Percentiles rank a stretch among this genome's conserved stretches.
phyloP scores from a whole-genome alignment of 2,888 invertebrate species.

The Apoda limacodes region DNA sequence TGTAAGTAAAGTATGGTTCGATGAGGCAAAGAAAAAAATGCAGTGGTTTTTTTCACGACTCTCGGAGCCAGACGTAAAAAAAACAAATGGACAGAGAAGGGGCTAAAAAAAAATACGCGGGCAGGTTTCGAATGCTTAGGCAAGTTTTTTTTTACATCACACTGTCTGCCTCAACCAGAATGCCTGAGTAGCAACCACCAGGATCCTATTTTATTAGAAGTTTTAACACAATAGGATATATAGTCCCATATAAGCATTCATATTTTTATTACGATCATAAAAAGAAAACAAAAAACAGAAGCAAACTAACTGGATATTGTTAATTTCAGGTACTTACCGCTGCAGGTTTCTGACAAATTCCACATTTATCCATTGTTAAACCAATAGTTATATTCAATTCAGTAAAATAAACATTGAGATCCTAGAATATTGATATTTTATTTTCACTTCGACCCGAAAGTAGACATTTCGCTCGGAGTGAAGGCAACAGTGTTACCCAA shows the following conservation, averaged over 20 bases:
- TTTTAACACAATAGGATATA: too few relatives aligned
- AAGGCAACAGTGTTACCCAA: too few relatives aligned
- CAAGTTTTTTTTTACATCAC: slow-evolving; percentile 47
- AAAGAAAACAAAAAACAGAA: slow-evolving; percentile 51
- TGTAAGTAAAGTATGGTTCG: too few relatives aligned
- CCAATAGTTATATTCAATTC: slow-evolving; percentile 25
- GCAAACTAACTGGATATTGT: neutral
- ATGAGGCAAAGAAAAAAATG: too few relatives aligned
- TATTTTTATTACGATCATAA: slow-evolving; percentile 52
- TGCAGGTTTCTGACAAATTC: slow-evolving; percentile 55
- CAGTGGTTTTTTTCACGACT: too few relatives aligned
- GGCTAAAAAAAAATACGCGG: slow-evolving; percentile 62
- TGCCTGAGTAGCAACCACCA: too few relatives aligned
- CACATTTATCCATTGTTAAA: slow-evolving; percentile 59
- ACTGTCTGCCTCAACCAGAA: too few relatives aligned
- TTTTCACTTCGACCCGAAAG: too few relatives aligned
- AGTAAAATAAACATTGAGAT: slow-evolving; percentile 38
- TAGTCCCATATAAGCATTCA: too few relatives aligned
- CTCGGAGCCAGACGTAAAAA: slow-evolving; percentile 67
- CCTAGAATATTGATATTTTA: slow-evolving; percentile 43
- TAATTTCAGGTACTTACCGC: slow-evolving; percentile 40
- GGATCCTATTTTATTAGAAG: too few relatives aligned
- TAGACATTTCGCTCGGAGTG: too few relatives aligned
- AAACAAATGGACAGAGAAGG: slow-evolving; percentile 44
- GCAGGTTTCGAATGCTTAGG: slow-evolving; percentile 55